phyloP scores from a whole-genome alignment of 2,797 vertebrate species.

The Anabacerthia variegaticeps region DNA sequence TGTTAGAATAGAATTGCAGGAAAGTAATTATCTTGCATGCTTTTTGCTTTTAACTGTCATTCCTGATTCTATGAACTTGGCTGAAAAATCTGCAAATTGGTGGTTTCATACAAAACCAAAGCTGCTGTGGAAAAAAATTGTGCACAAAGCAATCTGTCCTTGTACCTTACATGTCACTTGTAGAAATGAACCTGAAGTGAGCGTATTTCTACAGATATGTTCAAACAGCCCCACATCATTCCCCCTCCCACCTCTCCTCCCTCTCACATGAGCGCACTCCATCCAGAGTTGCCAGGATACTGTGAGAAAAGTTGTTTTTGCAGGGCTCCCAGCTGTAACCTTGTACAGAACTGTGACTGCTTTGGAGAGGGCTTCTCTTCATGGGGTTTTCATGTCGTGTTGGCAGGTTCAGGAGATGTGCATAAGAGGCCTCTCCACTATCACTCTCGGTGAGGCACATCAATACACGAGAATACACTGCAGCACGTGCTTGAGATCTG shows the following conservation, averaged over 20 bases:
- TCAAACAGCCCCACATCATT: background rate
- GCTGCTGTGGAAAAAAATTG: background rate
- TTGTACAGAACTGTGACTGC: background rate
- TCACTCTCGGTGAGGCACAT: background rate
- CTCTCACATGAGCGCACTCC: background rate
- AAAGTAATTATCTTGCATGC: background rate
- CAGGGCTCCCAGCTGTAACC: background rate
- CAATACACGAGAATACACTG: background rate
- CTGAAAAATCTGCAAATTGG: background rate
- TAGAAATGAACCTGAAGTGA: background rate
- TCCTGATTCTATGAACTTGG: background rate
- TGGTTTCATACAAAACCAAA: background rate
- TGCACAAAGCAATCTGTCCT: background rate
- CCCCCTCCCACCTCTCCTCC: background rate
- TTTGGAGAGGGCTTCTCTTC: background rate
- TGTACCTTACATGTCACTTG: background rate
- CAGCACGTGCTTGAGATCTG: background rate
- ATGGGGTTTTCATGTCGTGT: rapidly evolving
- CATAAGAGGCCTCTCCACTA: background rate
- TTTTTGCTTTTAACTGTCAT: background rate
- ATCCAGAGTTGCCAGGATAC: background rate
- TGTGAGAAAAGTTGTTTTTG: background rate
- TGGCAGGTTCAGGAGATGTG: background rate
- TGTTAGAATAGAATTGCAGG: background rate
- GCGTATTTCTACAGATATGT: background rate